Conservation (phyloP, 1,140 invertebrate genomes). For the Heliconius congener region DNA sequence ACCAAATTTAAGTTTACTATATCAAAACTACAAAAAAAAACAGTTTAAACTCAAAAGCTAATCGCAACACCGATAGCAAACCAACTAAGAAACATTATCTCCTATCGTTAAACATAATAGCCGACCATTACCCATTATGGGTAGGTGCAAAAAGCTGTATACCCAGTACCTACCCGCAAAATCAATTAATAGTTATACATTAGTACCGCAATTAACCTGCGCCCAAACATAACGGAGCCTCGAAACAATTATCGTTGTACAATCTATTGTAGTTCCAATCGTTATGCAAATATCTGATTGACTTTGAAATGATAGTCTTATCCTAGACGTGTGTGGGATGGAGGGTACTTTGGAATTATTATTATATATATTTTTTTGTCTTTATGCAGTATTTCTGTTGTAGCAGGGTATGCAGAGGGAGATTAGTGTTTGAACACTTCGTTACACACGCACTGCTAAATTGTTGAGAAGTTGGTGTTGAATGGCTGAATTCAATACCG, state of each 20-base stretch:
- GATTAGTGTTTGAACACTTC: no score
- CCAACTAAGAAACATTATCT: slow-evolving; percentile 13
- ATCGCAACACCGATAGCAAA: slow-evolving; percentile 14
- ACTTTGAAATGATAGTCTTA: slow-evolving; percentile 32
- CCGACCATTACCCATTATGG: slow-evolving; percentile 22
- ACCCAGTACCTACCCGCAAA: slow-evolving; percentile 44
- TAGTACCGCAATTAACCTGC: slow-evolving; percentile 65
- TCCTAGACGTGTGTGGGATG: neutral
- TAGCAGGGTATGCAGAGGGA: no score
- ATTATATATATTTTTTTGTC: neutral
- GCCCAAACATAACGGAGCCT: slow-evolving; percentile 43
- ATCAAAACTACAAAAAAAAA: neutral
- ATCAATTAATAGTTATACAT: slow-evolving; percentile 71
- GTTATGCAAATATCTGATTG: slow-evolving; percentile 59
- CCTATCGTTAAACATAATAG: slow-evolving; percentile 18
- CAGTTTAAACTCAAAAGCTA: neutral
- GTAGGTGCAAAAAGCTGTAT: slow-evolving; percentile 42
- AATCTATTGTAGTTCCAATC: slow-evolving; percentile 60
- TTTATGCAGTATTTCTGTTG: neutral
- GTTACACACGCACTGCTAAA: no score
- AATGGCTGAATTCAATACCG: no score
- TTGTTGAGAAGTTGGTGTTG: no score
- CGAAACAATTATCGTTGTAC: slow-evolving; percentile 48
- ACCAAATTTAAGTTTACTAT: neutral
- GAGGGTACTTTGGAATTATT: neutral